Conservation (phyloP, 1,140 invertebrate species). For the Drosophila azteca region DNA sequence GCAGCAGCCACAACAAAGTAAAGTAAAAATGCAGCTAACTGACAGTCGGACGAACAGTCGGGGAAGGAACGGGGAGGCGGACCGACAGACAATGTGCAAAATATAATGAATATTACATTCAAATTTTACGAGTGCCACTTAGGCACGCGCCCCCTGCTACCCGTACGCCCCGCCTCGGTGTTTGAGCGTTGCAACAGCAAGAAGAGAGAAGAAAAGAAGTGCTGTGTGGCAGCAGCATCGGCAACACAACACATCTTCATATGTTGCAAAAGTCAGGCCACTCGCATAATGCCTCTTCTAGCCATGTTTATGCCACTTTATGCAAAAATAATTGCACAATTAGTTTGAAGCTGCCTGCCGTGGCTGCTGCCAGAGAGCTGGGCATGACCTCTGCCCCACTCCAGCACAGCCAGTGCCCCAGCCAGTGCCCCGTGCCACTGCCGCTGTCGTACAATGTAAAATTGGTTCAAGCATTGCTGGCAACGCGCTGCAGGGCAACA, state of each 20-base stretch:
- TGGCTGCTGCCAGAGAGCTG: conserved; percentile 35
- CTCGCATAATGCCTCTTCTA: conserved; percentile 83
- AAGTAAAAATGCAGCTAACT: conserved; percentile 47
- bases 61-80: neutral
- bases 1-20: conserved; percentile 41
- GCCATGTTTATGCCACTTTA: conserved; percentile 83
- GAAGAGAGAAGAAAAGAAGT: neutral
- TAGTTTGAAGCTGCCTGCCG: conserved; percentile 78
- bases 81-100: conserved; percentile 71
- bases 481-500: conserved; percentile 55
- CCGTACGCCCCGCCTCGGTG: neutral
- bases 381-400: conserved; percentile 38
- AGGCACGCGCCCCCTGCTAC: conserved; percentile 58
- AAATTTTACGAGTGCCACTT: conserved; percentile 80
- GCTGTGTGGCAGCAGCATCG: conserved; percentile 13
- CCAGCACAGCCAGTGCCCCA: neutral
- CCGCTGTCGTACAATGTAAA: conserved; percentile 62
- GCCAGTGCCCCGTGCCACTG: neutral
- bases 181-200: conserved; percentile 12
- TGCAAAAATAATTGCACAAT: conserved; percentile 84
- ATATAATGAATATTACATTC: conserved; percentile 82
- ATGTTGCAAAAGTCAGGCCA: conserved; percentile 77
- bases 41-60: conserved; percentile 20
- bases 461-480: conserved; percentile 77
- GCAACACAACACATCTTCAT: conserved; percentile 57